phyloP scores from a whole-genome alignment of 2,113 vertebrate species.

The Tylochromis polylepis region DNA sequence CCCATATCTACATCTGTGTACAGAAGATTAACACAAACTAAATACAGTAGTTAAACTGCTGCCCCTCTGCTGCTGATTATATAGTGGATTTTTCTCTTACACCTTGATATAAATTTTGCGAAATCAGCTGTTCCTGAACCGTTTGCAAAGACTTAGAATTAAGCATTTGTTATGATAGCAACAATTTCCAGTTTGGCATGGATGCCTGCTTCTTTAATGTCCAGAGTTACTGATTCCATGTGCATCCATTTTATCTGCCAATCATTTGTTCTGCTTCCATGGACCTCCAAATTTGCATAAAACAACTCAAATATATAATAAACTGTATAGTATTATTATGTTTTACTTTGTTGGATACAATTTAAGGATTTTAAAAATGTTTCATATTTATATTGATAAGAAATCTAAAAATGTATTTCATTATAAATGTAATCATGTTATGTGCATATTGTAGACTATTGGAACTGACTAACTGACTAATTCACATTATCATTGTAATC shows the following conservation, averaged over 20 bases:
- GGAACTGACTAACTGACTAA: background rate
- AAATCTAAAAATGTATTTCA: background rate
- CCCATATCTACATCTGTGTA: conserved; percentile 20
- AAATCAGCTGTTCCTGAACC: background rate
- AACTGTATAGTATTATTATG: background rate
- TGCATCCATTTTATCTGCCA: background rate
- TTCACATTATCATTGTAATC: background rate
- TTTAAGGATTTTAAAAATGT: background rate
- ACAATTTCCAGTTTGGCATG: background rate
- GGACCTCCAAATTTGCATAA: background rate
- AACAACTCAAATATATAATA: background rate
- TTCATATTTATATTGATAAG: background rate
- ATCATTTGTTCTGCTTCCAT: background rate
- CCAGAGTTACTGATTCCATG: background rate
- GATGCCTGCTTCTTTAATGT: background rate
- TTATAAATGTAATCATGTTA: background rate
- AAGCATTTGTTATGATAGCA: background rate
- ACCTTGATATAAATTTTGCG: background rate
- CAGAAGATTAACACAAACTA: conserved; percentile 5
- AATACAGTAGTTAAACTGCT: background rate
- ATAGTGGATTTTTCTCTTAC: background rate
- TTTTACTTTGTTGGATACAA: background rate
- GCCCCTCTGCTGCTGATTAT: background rate
- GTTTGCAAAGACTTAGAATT: background rate
- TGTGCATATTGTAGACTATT: background rate